phyloP scores from a whole-genome alignment of 2,113 vertebrate genomes.

The Rattus norvegicus region GRCr8 NC_086037.1:66550001-66550500 shows the following conservation, averaged over 20 bases:
- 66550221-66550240: not conserved
- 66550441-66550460: no score
- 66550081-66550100: not conserved
- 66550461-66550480: not conserved
- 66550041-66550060: not conserved
- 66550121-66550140: not conserved
- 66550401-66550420: not conserved
- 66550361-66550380: not conserved
- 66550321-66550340: not conserved
- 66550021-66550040: rapidly evolving
- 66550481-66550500: not conserved
- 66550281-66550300: not conserved
- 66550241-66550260: rapidly evolving
- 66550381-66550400: not conserved
- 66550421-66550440: not conserved
- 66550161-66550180: not conserved
- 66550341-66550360: not conserved
- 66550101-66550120: not conserved
- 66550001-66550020: not conserved
- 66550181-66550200: not conserved
- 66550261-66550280: not conserved
- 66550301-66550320: not conserved
- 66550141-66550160: not conserved
- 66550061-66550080: rapidly evolving
- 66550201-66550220: not conserved